Base-by-base conservation (phyloP, 2,113 vertebrate species). In the Gobius niger region DNA sequence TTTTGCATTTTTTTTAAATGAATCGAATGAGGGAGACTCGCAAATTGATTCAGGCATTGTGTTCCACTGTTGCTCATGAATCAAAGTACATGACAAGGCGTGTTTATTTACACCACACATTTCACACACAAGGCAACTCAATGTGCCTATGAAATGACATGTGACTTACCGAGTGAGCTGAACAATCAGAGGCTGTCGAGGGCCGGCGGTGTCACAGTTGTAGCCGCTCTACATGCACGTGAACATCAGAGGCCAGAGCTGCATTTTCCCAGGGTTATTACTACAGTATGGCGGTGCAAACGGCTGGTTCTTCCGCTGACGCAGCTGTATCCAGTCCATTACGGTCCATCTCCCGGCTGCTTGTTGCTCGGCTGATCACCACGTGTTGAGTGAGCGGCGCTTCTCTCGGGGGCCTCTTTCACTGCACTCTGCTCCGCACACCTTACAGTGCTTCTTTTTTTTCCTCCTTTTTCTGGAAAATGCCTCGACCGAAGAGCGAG, bases 381-480 rank as follows among this genome's bases (percentile, higher is more conserved):
- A 80, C 60, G 72, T 82, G 80, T 73, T 69, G 82, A 80, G 52
- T 66, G 79, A 86, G 63, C 51, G 69, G 72, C 47, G 46, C 52
- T 19, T 44, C 11, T 67, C 72, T 62, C 47, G 0, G 0, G 16
- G 60, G 69, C 50, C 61, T 57, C 60, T 46, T 47, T 51, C 10
- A 16, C 62, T 56, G 49, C 2, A 34, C 24, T 34, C 24, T 34
- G 24, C 24, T 34, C 3, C 24, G 2, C 5, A 34, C 24, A 2
- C 24, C 24, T 34, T 34, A 24, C 24, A 73, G 13, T 15, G 7
- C 6, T 72, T 15, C 0, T 52, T 8, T 52, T 52, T 52, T 18
- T 52, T 52, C 16, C 7, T 54, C n/a, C n/a, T n/a, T n/a, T 50
- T 75, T 70, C 41, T 40, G 44, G 0, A 2, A 56, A 1, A 66